phyloP scores from a whole-genome alignment of 2,797 vertebrate species.

The Cottoperca gobio region DNA sequence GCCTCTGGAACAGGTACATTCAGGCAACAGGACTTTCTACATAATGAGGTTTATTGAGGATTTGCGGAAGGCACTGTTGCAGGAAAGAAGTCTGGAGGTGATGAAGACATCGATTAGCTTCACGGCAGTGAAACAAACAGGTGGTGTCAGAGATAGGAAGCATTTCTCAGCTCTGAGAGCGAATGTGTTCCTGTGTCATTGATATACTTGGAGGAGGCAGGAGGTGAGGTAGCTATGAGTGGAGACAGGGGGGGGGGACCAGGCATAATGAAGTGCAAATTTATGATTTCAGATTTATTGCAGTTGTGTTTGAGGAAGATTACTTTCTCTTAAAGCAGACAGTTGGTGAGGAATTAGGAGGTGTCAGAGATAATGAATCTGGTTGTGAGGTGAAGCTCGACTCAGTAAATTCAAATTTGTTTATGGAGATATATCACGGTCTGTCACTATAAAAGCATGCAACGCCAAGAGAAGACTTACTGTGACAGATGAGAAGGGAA shows the following conservation, averaged over 20 bases:
- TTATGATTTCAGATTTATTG: constrained; percentile 62
- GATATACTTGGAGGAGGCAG: constrained; percentile 36
- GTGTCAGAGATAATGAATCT: constrained; percentile 71
- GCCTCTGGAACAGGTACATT: constrained; percentile 25
- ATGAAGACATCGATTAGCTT: constrained; percentile 70
- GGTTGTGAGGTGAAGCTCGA: constrained; percentile 50
- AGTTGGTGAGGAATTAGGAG: constrained; percentile 76
- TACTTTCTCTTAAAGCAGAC: constrained; percentile 65
- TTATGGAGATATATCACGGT: constrained; percentile 68
- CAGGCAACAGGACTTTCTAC: constrained; percentile 39
- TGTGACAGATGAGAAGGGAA: constrained; percentile 41
- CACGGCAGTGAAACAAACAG: constrained; percentile 66
- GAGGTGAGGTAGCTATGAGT: constrained; percentile 32
- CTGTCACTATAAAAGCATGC: constrained; percentile 55
- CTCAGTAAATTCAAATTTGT: constrained; percentile 69
- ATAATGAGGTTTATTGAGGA: constrained; percentile 59
- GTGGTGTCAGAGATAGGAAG: constrained; percentile 68
- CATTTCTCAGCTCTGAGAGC: constrained; percentile 44
- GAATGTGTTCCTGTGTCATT: constrained; percentile 31
- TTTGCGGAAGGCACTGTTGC: constrained; percentile 46
- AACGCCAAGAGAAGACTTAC: constrained; percentile 50
- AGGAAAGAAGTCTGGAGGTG: constrained; percentile 55
- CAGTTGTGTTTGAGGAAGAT: constrained; percentile 67
- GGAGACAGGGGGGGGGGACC: neutral
- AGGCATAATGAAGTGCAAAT: constrained; percentile 40